Base-by-base conservation (phyloP, 2,888 invertebrate genomes). In the Lycaena phlaeas region DNA sequence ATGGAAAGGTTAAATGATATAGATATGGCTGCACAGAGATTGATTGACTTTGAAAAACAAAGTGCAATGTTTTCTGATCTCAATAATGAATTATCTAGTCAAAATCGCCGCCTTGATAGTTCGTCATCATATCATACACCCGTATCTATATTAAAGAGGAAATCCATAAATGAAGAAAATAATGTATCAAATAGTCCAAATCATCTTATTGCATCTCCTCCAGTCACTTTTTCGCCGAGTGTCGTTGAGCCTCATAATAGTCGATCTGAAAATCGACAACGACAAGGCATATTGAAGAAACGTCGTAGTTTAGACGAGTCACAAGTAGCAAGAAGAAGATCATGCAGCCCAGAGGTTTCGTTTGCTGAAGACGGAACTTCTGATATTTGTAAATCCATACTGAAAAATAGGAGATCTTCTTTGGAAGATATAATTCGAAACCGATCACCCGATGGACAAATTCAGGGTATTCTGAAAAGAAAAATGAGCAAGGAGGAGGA, bases 271-370 rank as follows among this genome's bases (percentile, higher is more conserved):
- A 85, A 81, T 40, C 77, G 86, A 47, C 87, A 90, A 50, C 88
- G 90, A 40, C 92, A 92, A 67, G 93, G 93, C 31, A 94, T 94
- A 61, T 81, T 93, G 49, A 94, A 94, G 70, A 94, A 94, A 74
- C 89, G 93, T 22, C 89, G 92, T 42, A 94, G 94, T 59, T 79
- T 94, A 51, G 94, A 94, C 54, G 94, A 94, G 63, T 90, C 89
- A 14, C 89, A 91, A 68, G 90, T 91, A 39, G 81, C 89, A 48
- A 75, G 90, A 30, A 86, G 89, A 51, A 84, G 90, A 39, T 90
- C 90, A 41, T 90, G 89, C 52, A 91, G 91, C 44, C 91, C 91
- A 2, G 91, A 91, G 58, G 88, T 89, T 28, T 87, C 88, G 9
- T 86, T 87, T 49, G 84, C 85, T 25, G 87, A 87, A 56, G 86